Percentiles rank a stretch among this genome's conserved stretches.
phyloP scores from a whole-genome alignment of 2,888 invertebrate species.

The Hoplodrina ambigua region DNA sequence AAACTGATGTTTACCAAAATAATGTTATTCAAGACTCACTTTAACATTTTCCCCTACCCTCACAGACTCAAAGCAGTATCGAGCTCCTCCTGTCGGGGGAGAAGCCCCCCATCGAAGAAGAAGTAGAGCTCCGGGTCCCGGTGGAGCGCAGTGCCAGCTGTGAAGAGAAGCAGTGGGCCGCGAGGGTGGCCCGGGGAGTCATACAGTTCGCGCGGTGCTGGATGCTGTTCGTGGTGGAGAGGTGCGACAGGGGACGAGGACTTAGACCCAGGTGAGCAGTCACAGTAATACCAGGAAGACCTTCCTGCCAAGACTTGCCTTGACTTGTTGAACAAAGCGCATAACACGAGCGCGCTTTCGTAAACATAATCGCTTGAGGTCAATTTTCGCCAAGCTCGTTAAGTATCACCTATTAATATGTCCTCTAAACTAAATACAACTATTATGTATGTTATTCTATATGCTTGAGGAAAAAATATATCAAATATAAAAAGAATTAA shows the following conservation, averaged over 20 bases:
- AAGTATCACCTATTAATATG: no score
- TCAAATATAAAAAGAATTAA: background rate
- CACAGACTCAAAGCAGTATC: constrained; percentile 73
- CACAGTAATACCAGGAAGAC: no score
- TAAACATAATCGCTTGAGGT: no score
- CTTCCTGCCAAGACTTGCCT: no score
- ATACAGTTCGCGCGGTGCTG: constrained; percentile 92
- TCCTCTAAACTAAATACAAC: no score
- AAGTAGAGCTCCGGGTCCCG: constrained; percentile 36
- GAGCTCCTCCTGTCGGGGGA: constrained; percentile 65
- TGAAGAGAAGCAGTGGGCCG: constrained; percentile 76
- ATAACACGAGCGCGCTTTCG: no score
- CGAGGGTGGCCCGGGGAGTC: constrained; percentile 78
- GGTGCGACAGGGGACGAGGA: constrained; percentile 96
- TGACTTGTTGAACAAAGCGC: no score
- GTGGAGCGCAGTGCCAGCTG: constrained; percentile 41
- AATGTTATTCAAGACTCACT: no score
- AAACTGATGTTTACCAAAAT: no score
- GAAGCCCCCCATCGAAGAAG: constrained; percentile 39
- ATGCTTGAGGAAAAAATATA: no score
- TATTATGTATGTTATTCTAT: no score
- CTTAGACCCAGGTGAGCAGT: constrained; percentile 91
- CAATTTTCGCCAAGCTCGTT: no score
- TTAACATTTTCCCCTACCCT: background rate
- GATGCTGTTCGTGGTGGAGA: constrained; percentile 96